phyloP scores from a whole-genome alignment of 2,797 vertebrate genomes.

The Danio aesculapii region DNA sequence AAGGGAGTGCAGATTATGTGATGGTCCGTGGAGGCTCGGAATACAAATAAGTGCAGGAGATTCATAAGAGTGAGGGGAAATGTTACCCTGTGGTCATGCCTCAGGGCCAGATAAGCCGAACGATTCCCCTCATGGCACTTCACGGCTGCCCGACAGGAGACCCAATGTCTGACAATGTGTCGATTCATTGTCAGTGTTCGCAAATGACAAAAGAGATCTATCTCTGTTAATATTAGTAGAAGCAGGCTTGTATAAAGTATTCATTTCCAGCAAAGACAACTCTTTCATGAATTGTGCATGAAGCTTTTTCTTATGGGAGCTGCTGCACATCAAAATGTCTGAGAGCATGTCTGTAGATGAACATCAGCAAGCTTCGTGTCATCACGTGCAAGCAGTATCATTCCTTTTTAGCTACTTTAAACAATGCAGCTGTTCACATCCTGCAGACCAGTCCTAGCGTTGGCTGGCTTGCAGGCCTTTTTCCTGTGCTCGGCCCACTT shows the following conservation, averaged over 20 bases:
- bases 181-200: not conserved
- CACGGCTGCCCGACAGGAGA: not conserved
- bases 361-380: slow-evolving; percentile 68
- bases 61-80: slow-evolving; percentile 43
- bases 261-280: slow-evolving; percentile 65
- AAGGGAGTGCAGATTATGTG: slow-evolving; percentile 56
- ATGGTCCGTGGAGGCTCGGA: slow-evolving; percentile 46
- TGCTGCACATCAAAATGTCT: slow-evolving; percentile 75
- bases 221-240: slow-evolving; percentile 20
- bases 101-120: slow-evolving; percentile 57
- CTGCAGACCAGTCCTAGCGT: slow-evolving; percentile 23
- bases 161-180: slow-evolving; percentile 8
- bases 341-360: slow-evolving; percentile 56
- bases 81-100: slow-evolving; percentile 53
- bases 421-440: not conserved
- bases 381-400: slow-evolving; percentile 70
- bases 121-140: slow-evolving; percentile 41
- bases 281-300: slow-evolving; percentile 76
- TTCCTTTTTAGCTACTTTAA: slow-evolving; percentile 47
- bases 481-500: slow-evolving; percentile 73
- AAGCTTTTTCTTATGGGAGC: slow-evolving; percentile 69
- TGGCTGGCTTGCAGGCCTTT: slow-evolving; percentile 62
- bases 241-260: slow-evolving; percentile 67
- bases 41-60: slow-evolving; percentile 59
- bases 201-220: not conserved